Evolutionary conservation across 2,797 vertebrate genomes (phyloP).

Genomic region (Catostomus latipinnis): DNA sequence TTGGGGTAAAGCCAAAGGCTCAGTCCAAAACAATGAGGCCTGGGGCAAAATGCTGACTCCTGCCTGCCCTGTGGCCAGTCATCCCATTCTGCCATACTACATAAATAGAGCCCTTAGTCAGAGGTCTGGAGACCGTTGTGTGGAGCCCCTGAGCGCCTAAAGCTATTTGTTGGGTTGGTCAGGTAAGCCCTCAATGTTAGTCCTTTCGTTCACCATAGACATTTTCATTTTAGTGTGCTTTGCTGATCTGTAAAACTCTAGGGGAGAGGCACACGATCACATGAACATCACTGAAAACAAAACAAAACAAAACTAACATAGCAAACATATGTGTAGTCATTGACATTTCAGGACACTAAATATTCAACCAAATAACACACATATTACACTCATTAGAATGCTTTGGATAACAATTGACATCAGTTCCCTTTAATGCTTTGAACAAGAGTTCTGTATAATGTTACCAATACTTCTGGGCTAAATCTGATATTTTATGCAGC

Average conservation of each 20-base stretch:
- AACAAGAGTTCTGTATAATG: neutral
- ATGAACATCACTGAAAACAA: neutral
- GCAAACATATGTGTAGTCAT: neutral
- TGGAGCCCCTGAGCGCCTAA: slow-evolving; percentile 73
- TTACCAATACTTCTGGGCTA: neutral
- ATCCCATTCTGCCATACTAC: slow-evolving; percentile 75
- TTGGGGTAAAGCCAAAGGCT: slow-evolving; percentile 80
- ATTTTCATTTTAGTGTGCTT: slow-evolving; percentile 42
- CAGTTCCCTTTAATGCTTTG: neutral
- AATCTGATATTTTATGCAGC: neutral
- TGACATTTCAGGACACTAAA: neutral
- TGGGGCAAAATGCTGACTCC: slow-evolving; percentile 93
- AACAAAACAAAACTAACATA: slow-evolving; percentile 5
- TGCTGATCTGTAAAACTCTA: slow-evolving; percentile 32
- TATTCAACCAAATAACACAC: neutral
- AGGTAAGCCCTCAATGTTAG: slow-evolving; percentile 76
- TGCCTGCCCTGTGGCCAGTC: slow-evolving; percentile 71
- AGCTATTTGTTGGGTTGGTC: slow-evolving; percentile 75
- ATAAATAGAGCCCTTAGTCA: slow-evolving; percentile 81
- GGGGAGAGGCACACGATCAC: neutral
- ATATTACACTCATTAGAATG: slow-evolving; percentile 21
- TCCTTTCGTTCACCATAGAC: slow-evolving; percentile 29
- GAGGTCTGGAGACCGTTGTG: slow-evolving; percentile 74
- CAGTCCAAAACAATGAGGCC: slow-evolving; percentile 84
- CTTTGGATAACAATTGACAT: slow-evolving; percentile 26